Percentiles rank a stretch among this genome's conserved stretches.
These are phyloP conservation scores for Spatula versicolor DNA, from an alignment of 2,797 vertebrate species.

Conservation along the genomic window DNA sequence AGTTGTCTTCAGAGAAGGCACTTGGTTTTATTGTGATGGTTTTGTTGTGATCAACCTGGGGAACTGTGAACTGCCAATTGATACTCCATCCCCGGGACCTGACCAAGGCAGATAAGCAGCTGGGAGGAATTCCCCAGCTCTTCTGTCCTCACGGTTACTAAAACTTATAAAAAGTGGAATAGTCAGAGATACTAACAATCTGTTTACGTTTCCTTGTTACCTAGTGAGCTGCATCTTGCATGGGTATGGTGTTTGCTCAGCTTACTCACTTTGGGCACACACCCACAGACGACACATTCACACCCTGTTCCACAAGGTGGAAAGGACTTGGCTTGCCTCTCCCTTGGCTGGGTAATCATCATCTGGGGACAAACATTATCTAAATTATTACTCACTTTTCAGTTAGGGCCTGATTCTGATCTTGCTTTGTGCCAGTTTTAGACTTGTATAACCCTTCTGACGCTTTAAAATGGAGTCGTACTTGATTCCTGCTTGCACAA, in stretches of 20 bases:
- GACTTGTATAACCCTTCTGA: neutral
- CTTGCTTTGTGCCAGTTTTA: slow-evolving; percentile 5
- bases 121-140: neutral
- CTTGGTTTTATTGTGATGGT: neutral
- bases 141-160: neutral
- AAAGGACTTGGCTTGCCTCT: slow-evolving; percentile 56
- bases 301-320: slow-evolving; percentile 56
- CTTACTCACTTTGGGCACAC: slow-evolving; percentile 56
- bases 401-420: neutral
- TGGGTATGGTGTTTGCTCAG: slow-evolving; percentile 49
- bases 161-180: neutral
- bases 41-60: neutral
- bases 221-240: slow-evolving; percentile 12
- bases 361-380: slow-evolving; percentile 49
- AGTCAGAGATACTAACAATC: neutral
- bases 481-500: neutral
- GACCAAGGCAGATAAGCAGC: neutral
- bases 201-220: neutral
- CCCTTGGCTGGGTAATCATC: slow-evolving; percentile 42
- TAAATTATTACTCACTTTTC: slow-evolving; percentile 46
- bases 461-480: neutral
- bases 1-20: neutral
- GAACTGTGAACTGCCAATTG: neutral
- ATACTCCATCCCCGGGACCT: neutral
- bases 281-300: slow-evolving; percentile 45